Evolutionary conservation across 2,888 invertebrate species (phyloP).

Genomic region (Mimumesa dahlbomi): DNA sequence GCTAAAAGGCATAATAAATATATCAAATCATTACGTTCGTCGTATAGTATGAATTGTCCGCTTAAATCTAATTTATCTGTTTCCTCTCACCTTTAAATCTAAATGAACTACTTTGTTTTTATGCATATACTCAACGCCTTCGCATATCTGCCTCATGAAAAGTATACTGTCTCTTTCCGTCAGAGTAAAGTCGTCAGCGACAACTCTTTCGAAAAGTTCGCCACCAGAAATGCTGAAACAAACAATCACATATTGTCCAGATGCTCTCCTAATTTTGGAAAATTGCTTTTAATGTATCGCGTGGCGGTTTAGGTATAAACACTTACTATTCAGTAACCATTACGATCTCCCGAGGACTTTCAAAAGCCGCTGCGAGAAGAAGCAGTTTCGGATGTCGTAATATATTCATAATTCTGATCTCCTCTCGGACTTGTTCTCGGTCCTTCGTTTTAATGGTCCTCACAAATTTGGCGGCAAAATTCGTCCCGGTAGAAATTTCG

Average conservation of each 20-base stretch:
- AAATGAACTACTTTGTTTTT: slow-evolving; percentile 91
- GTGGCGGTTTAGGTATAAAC: too few relatives aligned
- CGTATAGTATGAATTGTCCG: not conserved
- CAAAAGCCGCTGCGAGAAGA: slow-evolving; percentile 91
- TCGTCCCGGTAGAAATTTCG: slow-evolving; percentile 84
- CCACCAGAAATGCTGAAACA: slow-evolving; percentile 92
- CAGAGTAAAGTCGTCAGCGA: slow-evolving; percentile 94
- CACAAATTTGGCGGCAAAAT: slow-evolving; percentile 92
- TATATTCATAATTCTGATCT: slow-evolving; percentile 93
- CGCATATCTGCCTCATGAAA: slow-evolving; percentile 95
- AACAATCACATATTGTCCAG: too few relatives aligned
- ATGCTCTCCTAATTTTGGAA: too few relatives aligned
- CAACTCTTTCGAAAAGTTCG: slow-evolving; percentile 95
- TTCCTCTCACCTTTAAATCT: slow-evolving; percentile 90
- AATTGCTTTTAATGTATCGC: too few relatives aligned
- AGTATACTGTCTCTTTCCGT: slow-evolving; percentile 90
- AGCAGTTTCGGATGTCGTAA: slow-evolving; percentile 92
- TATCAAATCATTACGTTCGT: not conserved
- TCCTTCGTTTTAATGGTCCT: slow-evolving; percentile 88
- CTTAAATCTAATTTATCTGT: too few relatives aligned
- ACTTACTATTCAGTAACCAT: slow-evolving; percentile 96
- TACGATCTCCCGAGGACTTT: slow-evolving; percentile 88
- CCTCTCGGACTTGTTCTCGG: slow-evolving; percentile 88
- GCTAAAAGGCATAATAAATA: slow-evolving; percentile 82
- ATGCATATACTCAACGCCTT: slow-evolving; percentile 95